Base-by-base conservation (phyloP, 2,888 invertebrate genomes). In the Orchesellides sinensis region DNA sequence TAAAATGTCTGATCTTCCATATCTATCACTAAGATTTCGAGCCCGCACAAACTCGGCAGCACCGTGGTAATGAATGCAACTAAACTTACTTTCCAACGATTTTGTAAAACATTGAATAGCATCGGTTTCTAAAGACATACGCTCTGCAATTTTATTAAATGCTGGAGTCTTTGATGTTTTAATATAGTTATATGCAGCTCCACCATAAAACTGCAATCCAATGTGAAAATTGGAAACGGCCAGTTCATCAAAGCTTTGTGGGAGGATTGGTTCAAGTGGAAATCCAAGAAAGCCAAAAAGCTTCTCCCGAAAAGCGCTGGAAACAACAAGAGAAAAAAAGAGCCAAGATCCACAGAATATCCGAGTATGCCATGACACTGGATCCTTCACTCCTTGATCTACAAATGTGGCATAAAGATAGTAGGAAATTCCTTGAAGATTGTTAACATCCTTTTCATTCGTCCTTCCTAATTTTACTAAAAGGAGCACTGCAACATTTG, bases 231-330 rank as follows among this genome's bases (percentile, higher is more conserved):
- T 5, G 1, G 85, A 84, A 0, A 40, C 27, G 3, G 77, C 63
- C 19, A 86, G 47, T 14, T 84, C 83, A 59, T 70, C 65, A 54
- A 80, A 84, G n/a, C 52, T 79, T 29, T 74, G 54, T 2, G 85
- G 85, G 0, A 74, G 65, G 19, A 61, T n/a, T 12, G 74, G 72
- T 12, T 66, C 14, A 6, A 40, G 23, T 4, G 84, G 84, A 35
- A 81, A 84, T 27, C 77, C 73, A 8, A 84, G 73, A 32, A 77
- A 80, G 12, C 61, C 52, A 10, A 84, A 32, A 10, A 86, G 52
- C 74, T 80, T 80, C 4, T 83, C 77, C n/a, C 68, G 61, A 56
- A 84, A 86, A 1, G 66, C 84, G 14, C 70, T 81, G 8, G 80
- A 49, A 10, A 79, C 61, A 12, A 83, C 47, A 0, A 83, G 5